Evolutionary conservation across 2,888 invertebrate species (phyloP).

Genomic region (Malthinus seriepunctatus): DNA sequence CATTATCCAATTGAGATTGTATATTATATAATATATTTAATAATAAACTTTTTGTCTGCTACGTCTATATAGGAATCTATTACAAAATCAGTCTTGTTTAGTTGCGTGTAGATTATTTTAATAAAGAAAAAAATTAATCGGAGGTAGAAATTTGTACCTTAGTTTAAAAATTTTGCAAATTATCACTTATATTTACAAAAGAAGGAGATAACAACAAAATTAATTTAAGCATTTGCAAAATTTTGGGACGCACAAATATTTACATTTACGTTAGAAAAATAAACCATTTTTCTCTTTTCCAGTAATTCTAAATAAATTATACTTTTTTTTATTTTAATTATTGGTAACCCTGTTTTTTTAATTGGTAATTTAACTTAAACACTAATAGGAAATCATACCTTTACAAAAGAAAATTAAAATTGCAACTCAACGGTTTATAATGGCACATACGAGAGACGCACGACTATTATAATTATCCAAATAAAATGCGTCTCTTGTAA

Average conservation of each 20-base stretch:
- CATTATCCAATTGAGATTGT: constrained; percentile 26
- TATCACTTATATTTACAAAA: constrained; percentile 13
- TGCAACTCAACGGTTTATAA: constrained; percentile 28
- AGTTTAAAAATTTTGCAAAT: constrained; percentile 28
- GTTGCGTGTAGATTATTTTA: constrained; percentile 34
- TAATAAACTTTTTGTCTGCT: constrained; percentile 23
- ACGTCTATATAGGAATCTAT: constrained; percentile 48
- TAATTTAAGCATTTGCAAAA: constrained; percentile 8
- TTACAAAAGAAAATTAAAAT: constrained; percentile 34
- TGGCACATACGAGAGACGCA: constrained; percentile 12
- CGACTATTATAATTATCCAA: constrained; percentile 5
- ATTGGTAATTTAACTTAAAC: constrained; percentile 32
- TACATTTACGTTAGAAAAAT: neutral
- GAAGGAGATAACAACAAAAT: neutral
- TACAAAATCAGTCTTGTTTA: constrained; percentile 56
- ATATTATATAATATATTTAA: constrained; percentile 24
- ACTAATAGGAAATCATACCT: constrained; percentile 40
- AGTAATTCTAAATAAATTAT: constrained; percentile 11
- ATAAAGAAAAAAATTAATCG: constrained; percentile 39
- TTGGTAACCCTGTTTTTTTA: constrained; percentile 48
- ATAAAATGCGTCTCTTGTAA: neutral
- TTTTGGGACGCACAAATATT: constrained; percentile 12
- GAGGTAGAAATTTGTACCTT: constrained; percentile 47
- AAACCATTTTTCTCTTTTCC: constrained; percentile 2
- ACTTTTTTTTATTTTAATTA: constrained; percentile 31